A percentile compares a stretch with the other conserved stretches of the same genome.
Evolutionary conservation across 2,888 invertebrate species (phyloP).

Genomic region (Tachina grossa): DNA sequence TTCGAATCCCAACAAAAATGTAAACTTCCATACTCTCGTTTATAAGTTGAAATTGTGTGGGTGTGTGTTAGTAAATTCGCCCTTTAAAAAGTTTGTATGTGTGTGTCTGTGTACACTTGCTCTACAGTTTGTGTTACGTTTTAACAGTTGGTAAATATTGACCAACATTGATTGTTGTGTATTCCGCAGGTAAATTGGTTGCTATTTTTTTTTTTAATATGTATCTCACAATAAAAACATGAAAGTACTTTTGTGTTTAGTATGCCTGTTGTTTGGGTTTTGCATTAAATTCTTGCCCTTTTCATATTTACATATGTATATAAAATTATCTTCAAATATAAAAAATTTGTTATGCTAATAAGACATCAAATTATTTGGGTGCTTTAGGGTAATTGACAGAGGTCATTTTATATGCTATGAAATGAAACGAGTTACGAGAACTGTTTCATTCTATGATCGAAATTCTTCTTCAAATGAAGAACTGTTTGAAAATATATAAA

Average conservation of each 20-base stretch:
- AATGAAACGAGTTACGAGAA: too few relatives aligned
- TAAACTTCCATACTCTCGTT: background rate
- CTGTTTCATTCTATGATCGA: too few relatives aligned
- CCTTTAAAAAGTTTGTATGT: background rate
- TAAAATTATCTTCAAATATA: slow-evolving; percentile 53
- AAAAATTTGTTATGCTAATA: slow-evolving; percentile 63
- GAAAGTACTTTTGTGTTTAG: slow-evolving; percentile 25
- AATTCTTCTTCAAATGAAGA: too few relatives aligned
- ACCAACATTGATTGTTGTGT: slow-evolving; percentile 81
- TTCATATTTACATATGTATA: slow-evolving; percentile 19
- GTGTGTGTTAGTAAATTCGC: background rate
- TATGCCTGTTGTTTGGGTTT: slow-evolving; percentile 61
- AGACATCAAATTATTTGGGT: slow-evolving; percentile 57
- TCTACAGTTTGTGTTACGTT: slow-evolving; percentile 53
- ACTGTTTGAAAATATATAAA: too few relatives aligned
- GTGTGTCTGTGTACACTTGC: slow-evolving; percentile 64
- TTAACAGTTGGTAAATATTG: slow-evolving; percentile 79
- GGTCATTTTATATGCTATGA: slow-evolving; percentile 11
- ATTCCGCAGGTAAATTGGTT: slow-evolving; percentile 80
- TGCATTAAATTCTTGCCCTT: slow-evolving; percentile 57
- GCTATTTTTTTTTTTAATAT: slow-evolving; percentile 57
- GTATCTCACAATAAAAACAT: slow-evolving; percentile 6
- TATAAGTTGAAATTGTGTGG: background rate
- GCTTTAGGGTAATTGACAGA: background rate
- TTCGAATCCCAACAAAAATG: slow-evolving; percentile 11